Percentiles rank a stretch among this genome's conserved stretches.
These are phyloP conservation scores for Drosophila tanythrix DNA, from an alignment of 2,888 invertebrate genomes.

Conservation along the genomic window DNA sequence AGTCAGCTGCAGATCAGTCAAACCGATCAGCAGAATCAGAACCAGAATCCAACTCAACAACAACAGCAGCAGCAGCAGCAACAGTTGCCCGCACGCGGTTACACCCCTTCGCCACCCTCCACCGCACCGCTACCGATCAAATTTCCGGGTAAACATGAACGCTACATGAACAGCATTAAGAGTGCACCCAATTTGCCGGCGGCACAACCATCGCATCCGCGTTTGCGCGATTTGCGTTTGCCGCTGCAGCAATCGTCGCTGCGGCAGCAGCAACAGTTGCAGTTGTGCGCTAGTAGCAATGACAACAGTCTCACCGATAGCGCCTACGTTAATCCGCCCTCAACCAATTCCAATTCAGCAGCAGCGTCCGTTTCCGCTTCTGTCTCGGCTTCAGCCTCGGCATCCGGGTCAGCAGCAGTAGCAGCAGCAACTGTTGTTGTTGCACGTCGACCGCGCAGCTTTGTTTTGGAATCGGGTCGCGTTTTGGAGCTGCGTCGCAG, in stretches of 20 bases:
- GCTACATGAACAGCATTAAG: conserved; percentile 91
- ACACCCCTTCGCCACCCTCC: conserved; percentile 93
- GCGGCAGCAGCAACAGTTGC: conserved; percentile 82
- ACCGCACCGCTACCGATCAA: conserved; percentile 93
- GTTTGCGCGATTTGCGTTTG: conserved; percentile 90
- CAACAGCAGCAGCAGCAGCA: conserved; percentile 61
- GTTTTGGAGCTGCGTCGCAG: conserved; percentile 91
- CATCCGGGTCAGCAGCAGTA: conserved; percentile 27
- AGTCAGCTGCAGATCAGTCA: conserved; percentile 87
- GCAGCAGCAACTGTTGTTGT: conserved; percentile 85
- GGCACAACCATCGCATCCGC: conserved; percentile 88
- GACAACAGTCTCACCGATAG: conserved; percentile 83
- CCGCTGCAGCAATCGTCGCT: conserved; percentile 89
- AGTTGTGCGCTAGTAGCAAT: conserved; percentile 75
- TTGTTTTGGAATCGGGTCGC: conserved; percentile 88
- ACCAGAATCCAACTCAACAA: conserved; percentile 60
- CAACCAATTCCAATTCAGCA: conserved; percentile 65
- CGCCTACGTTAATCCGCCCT: conserved; percentile 83
- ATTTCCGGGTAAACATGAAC: conserved; percentile 89
- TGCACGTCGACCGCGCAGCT: conserved; percentile 86
- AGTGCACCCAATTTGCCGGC: conserved; percentile 92
- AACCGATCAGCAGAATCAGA: conserved; percentile 83
- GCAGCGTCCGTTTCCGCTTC: conserved; percentile 56
- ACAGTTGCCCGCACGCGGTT: conserved; percentile 89
- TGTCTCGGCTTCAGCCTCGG: conserved; percentile 46